These are phyloP conservation scores for Bruchidius siliquastri DNA, from an alignment of 2,888 invertebrate species.

Conservation along the genomic window DNA sequence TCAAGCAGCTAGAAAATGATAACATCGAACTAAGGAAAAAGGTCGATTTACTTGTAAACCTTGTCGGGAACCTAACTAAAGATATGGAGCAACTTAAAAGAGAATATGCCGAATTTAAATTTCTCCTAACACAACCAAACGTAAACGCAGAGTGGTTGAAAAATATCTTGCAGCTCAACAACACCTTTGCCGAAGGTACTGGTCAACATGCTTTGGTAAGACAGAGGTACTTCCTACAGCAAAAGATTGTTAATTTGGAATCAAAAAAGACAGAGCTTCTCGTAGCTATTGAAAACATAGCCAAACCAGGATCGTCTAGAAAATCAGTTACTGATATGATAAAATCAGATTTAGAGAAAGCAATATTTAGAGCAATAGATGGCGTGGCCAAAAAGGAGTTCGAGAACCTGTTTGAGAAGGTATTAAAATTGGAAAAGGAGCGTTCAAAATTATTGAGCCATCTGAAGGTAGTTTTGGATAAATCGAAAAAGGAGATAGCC, in stretches of 20 bases:
- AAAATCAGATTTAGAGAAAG: constrained; percentile 18
- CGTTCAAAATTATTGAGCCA: constrained; percentile 23
- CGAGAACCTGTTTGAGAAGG: constrained; percentile 22
- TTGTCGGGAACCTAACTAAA: constrained; percentile 18
- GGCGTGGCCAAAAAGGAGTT: constrained; percentile 21
- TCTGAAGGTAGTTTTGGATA: constrained; percentile 24
- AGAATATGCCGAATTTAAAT: constrained; percentile 28
- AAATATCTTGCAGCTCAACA: constrained; percentile 25
- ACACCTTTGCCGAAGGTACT: constrained; percentile 11
- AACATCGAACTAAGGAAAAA: constrained; percentile 16
- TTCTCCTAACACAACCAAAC: constrained; percentile 27
- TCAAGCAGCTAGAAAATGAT: constrained; percentile 21
- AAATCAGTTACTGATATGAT: constrained; percentile 7
- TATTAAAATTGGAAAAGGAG: constrained; percentile 28
- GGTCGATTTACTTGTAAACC: constrained; percentile 13
- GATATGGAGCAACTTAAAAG: constrained; percentile 26
- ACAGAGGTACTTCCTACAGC: constrained; percentile 23
- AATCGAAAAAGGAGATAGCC: constrained; percentile 27
- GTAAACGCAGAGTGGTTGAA: constrained; percentile 23
- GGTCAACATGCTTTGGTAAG: constrained; percentile 14
- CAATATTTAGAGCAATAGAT: constrained; percentile 12
- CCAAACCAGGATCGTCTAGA: constrained; percentile 10
- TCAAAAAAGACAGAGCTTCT: constrained; percentile 25
- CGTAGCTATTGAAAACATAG: constrained; percentile 23
- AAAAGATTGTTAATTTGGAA: constrained; percentile 26